Evolutionary conservation across 1,140 invertebrate species (phyloP).

Genomic region (Dinothrombium tinctorium): DNA sequence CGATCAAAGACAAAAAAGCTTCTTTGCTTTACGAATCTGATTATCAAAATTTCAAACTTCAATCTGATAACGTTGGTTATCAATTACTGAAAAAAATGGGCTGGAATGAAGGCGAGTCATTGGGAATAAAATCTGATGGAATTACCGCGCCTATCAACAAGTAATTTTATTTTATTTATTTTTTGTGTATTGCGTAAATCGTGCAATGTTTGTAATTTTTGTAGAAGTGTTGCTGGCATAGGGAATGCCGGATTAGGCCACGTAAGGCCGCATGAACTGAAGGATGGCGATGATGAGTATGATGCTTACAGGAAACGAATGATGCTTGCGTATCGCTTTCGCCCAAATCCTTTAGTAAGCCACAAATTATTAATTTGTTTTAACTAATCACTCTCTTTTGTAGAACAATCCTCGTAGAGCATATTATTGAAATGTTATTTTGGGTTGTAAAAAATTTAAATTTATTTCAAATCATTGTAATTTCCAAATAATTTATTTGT

Average conservation of each 20-base stretch:
- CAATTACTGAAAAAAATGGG: slow-evolving; percentile 94
- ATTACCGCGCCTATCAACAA: slow-evolving; percentile 81
- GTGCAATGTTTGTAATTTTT: no score
- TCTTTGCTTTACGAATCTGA: slow-evolving; percentile 43
- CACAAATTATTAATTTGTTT: not conserved
- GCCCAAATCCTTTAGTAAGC: slow-evolving; percentile 78
- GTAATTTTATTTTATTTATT: slow-evolving; percentile 29
- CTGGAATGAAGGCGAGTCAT: slow-evolving; percentile 81
- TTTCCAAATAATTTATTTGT: no score
- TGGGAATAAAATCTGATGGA: slow-evolving; percentile 88
- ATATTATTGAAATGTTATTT: slow-evolving; percentile 20
- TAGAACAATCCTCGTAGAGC: slow-evolving; percentile 20
- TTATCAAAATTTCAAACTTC: slow-evolving; percentile 84
- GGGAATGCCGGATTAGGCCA: slow-evolving; percentile 44
- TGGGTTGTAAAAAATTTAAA: no score
- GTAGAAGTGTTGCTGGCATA: slow-evolving; percentile 21
- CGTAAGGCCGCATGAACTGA: slow-evolving; percentile 40
- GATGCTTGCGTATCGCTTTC: slow-evolving; percentile 90
- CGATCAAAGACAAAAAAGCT: slow-evolving; percentile 50
- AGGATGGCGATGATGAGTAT: slow-evolving; percentile 72
- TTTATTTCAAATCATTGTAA: no score
- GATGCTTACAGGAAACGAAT: slow-evolving; percentile 87
- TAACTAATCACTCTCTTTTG: slow-evolving; percentile 8
- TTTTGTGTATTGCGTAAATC: no score
- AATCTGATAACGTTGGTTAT: slow-evolving; percentile 70